Evolutionary conservation across 2,888 invertebrate genomes (phyloP).

Genomic region (Drosophila ezoana): DNA sequence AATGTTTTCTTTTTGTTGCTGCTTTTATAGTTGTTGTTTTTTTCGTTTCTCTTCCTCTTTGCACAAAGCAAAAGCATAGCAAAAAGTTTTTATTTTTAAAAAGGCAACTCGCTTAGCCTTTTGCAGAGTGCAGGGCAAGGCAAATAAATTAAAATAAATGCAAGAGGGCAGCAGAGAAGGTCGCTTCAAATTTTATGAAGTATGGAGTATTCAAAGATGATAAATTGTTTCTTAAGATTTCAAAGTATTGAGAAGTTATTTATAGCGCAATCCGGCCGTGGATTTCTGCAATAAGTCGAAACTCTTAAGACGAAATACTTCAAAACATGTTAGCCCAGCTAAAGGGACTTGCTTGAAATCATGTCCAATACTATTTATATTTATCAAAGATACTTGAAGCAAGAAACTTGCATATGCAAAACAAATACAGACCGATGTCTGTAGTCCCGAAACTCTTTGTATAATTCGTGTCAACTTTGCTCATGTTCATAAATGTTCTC

Average conservation of each 20-base stretch:
- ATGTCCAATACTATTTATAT: neutral
- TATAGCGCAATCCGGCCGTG: neutral
- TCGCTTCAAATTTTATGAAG: conserved; percentile 28
- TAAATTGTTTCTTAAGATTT: conserved; percentile 30
- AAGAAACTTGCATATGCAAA: too few relatives aligned
- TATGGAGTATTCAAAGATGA: conserved; percentile 17
- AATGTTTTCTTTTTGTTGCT: conserved; percentile 44
- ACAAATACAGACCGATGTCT: too few relatives aligned
- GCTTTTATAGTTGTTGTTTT: conserved; percentile 25
- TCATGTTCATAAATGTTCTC: too few relatives aligned
- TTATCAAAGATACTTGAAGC: too few relatives aligned
- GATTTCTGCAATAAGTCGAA: neutral
- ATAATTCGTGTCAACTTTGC: too few relatives aligned
- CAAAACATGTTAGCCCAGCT: too few relatives aligned
- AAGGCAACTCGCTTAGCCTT: conserved; percentile 73
- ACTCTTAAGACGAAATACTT: too few relatives aligned
- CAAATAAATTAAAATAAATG: conserved; percentile 77
- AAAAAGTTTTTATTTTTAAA: conserved; percentile 71
- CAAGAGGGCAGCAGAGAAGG: conserved; percentile 52
- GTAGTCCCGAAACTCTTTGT: too few relatives aligned
- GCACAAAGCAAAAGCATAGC: conserved; percentile 68
- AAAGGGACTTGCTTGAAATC: neutral
- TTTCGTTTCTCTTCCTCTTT: conserved; percentile 43
- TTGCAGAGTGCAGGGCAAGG: conserved; percentile 39
- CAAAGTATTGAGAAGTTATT: neutral